phyloP scores from a whole-genome alignment of 2,888 invertebrate genomes.

The Globia sparganii region DNA sequence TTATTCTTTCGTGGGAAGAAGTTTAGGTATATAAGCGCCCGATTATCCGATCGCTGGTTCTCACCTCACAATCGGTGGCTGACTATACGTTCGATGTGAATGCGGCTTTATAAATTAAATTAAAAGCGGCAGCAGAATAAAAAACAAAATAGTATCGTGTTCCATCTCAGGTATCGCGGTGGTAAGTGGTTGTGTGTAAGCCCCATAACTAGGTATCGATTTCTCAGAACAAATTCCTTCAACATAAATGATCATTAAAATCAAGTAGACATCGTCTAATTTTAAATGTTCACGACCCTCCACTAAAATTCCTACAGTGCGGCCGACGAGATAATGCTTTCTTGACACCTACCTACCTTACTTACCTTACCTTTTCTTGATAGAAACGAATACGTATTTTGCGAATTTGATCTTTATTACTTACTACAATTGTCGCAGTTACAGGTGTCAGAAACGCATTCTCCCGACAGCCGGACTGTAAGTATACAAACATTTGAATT shows the following conservation, averaged over 20 bases:
- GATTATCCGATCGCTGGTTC: no score
- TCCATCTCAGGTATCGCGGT: constrained; percentile 9
- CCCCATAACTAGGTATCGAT: neutral
- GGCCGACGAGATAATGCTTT: no score
- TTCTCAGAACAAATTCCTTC: neutral
- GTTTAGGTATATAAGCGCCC: no score
- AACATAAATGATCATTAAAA: neutral
- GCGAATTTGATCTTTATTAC: no score
- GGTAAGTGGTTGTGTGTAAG: constrained; percentile 1
- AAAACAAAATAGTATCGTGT: constrained; percentile 21
- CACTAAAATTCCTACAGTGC: neutral
- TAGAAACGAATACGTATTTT: no score
- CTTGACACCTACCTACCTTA: no score
- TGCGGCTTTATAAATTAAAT: neutral
- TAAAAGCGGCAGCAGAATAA: neutral
- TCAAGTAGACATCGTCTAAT: no score
- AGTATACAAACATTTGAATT: neutral
- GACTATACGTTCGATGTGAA: neutral
- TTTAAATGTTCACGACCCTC: neutral
- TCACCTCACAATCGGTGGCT: neutral
- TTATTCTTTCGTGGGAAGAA: no score
- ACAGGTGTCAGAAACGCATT: no score
- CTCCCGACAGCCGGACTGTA: no score
- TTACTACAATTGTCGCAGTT: no score
- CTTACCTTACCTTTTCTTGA: no score